These are phyloP conservation scores for Drosophila biarmipes DNA, from an alignment of 1,140 invertebrate species.

Conservation along the genomic window DNA sequence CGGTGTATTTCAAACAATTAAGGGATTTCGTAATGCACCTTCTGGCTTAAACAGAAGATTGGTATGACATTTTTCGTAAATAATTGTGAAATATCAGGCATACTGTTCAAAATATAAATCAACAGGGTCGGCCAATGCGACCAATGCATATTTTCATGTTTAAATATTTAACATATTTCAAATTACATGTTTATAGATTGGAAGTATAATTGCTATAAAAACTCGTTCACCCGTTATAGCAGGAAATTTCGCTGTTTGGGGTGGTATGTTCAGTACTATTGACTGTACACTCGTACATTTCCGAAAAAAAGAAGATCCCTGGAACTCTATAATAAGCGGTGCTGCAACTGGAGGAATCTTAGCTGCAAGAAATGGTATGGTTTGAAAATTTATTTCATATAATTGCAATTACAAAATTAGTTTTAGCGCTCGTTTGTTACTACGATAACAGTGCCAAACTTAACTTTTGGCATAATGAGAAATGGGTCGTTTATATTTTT, in stretches of 20 bases:
- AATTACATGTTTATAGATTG: constrained; percentile 10
- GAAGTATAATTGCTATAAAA: constrained; percentile 35
- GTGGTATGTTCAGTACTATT: constrained; percentile 44
- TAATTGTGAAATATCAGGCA: neutral
- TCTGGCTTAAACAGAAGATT: constrained; percentile 32
- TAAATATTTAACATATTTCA: neutral
- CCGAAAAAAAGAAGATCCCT: constrained; percentile 41
- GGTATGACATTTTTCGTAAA: constrained; percentile 22
- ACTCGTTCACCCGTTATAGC: constrained; percentile 38
- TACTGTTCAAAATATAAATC: too few relatives aligned
- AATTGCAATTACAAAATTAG: too few relatives aligned
- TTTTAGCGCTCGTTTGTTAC: too few relatives aligned
- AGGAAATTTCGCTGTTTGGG: constrained; percentile 40
- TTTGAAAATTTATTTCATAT: neutral
- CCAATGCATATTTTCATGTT: neutral
- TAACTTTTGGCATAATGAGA: too few relatives aligned
- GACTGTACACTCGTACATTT: constrained; percentile 41
- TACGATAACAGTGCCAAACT: too few relatives aligned
- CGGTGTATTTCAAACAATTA: constrained; percentile 39
- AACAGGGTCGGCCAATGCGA: neutral
- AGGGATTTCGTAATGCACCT: constrained; percentile 44
- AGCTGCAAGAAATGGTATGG: constrained; percentile 39
- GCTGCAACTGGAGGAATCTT: constrained; percentile 42
- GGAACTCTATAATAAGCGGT: constrained; percentile 44
- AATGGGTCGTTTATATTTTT: too few relatives aligned